These are phyloP conservation scores for Rhinichthys osculus DNA, from an alignment of 2,797 vertebrate genomes.

Conservation along the genomic window DNA sequence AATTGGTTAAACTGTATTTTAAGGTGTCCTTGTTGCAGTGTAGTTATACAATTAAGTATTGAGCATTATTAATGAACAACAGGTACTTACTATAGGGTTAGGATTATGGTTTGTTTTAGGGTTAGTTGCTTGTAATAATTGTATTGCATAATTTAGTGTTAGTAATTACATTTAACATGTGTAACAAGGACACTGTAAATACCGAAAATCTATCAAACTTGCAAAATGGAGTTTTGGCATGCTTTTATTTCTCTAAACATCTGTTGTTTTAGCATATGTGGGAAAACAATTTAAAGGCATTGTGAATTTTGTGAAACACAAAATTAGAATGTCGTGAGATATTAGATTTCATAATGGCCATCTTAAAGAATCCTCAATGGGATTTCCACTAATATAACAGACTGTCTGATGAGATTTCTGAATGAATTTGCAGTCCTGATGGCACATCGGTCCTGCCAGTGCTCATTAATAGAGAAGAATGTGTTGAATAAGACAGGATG, in stretches of 20 bases:
- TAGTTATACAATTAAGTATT: neutral
- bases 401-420: constrained; percentile 47
- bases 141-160: neutral
- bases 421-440: constrained; percentile 67
- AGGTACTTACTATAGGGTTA: neutral
- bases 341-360: constrained; percentile 18
- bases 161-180: too few species aligned
- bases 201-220: too few species aligned
- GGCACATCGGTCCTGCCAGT: constrained; percentile 61
- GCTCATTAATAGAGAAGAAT: constrained; percentile 65
- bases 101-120: neutral
- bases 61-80: neutral
- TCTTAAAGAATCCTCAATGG: constrained; percentile 58
- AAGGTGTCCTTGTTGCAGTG: neutral
- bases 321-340: constrained; percentile 43
- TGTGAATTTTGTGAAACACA: constrained; percentile 4
- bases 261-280: neutral
- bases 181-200: too few species aligned
- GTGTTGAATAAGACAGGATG: constrained; percentile 69
- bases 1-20: neutral
- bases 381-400: constrained; percentile 42
- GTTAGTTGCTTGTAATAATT: neutral
- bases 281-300: neutral
- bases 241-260: neutral
- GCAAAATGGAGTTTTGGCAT: neutral